A percentile compares a stretch with the other conserved stretches of the same genome.
These are phyloP conservation scores for Trigoniulus corallinus DNA, from an alignment of 1,140 invertebrate genomes.

Conservation along the genomic window DNA sequence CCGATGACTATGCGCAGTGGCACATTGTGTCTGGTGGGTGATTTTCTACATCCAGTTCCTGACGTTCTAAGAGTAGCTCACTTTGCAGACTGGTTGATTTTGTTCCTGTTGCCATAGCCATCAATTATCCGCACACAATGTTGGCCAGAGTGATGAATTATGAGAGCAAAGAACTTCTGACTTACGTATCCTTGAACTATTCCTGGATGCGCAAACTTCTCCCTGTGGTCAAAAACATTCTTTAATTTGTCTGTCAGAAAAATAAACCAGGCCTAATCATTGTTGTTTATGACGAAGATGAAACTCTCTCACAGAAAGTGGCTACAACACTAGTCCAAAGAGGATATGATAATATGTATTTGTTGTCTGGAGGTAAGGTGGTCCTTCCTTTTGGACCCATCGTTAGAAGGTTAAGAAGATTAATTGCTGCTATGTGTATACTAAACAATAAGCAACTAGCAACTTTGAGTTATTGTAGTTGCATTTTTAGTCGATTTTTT, in stretches of 20 bases:
- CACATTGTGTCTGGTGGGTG: conserved; percentile 29
- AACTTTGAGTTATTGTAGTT: too few species aligned
- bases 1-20: conserved; percentile 25
- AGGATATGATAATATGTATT: conserved; percentile 35
- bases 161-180: conserved; percentile 28
- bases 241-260: conserved; percentile 19
- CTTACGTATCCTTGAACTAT: conserved; percentile 25
- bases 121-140: conserved; percentile 24
- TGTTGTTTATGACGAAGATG: conserved; percentile 35
- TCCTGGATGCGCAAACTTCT: neutral
- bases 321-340: conserved; percentile 31
- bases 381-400: neutral
- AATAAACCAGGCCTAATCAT: conserved; percentile 31
- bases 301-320: conserved; percentile 24
- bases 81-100: neutral
- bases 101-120: neutral
- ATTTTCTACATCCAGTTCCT: neutral
- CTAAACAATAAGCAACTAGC: too few species aligned
- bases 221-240: neutral
- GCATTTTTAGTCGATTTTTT: too few species aligned
- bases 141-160: conserved; percentile 29
- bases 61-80: neutral
- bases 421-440: too few species aligned
- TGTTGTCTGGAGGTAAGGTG: conserved; percentile 32
- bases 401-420: too few species aligned